Evolutionary conservation across 2,113 vertebrate genomes (phyloP), one percentile per base, ranked within the genome.

Genomic region (Rhinolophus sinicus): DNA sequence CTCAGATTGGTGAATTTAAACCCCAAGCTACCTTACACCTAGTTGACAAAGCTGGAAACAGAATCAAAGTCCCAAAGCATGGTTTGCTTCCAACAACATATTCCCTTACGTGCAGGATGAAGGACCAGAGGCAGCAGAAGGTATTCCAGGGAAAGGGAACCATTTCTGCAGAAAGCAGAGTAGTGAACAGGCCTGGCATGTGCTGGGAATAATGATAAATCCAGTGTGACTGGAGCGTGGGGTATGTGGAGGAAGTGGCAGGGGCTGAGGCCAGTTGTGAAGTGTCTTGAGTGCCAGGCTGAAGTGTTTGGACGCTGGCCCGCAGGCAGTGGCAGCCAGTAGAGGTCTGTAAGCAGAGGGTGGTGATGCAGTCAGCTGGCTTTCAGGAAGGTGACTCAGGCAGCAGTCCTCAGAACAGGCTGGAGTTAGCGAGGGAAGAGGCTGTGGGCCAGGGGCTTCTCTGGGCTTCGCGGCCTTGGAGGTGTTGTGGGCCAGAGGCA

Each of bases 61-160:
- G 90, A 85, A 65, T 77, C 76, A 26, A 62, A 85, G 65, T 38
- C 72, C 65, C 77, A 22, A 76, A 67, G 22, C n/a, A 2, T 9
- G 13, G 9, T 35, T 67, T 38, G 72, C 38, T 76, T 84, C 85
- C 76, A 14, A 4, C 3, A n/a, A 52, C 24, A 64, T 30, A 15
- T 21, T 54, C 38, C 76, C n/a, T 72, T 15, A 6, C 22, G 24
- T 0, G 0, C 50, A 11, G 0, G 8, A 26, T 10, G 5, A 62
- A 12, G 81, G 72, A 56, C 38, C 15, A 12, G 54, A 82, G 54
- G 70, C 33, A 40, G 54, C 24, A 5, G 75, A 58, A 16, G 28
- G 62, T 24, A 8, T 77, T 86, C 47, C n/a, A 1, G 50, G 67
- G 56, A 75, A 78, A 84, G 44, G 10, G 76, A 85, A 35, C 38